Conservation (phyloP, 2,888 invertebrate genomes). For the Hermodice carunculata region DNA sequence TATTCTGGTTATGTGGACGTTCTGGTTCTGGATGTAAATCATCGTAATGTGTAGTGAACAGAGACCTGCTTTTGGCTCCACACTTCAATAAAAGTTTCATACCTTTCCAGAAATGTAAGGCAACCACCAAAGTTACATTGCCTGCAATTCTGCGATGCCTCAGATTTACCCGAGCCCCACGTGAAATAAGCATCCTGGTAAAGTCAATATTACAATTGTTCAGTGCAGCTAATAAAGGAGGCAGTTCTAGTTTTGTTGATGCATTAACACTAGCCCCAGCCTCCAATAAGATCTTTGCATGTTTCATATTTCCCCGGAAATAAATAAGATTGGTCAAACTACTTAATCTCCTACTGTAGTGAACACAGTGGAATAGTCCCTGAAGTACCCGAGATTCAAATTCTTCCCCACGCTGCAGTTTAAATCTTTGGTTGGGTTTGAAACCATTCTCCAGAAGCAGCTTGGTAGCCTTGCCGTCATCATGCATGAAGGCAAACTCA, state of each 20-base stretch:
- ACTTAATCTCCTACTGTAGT: constrained; percentile 29
- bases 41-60: too few relatives aligned
- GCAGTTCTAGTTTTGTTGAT: constrained; percentile 42
- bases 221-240: constrained; percentile 52
- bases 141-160: constrained; percentile 46
- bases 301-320: constrained; percentile 39
- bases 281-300: constrained; percentile 44
- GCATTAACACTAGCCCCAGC: constrained; percentile 45
- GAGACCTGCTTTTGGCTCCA: constrained; percentile 27
- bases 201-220: constrained; percentile 38
- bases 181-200: constrained; percentile 46
- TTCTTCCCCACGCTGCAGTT: constrained; percentile 38
- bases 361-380: constrained; percentile 15
- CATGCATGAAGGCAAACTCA: constrained; percentile 7
- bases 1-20: too few relatives aligned
- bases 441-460: constrained; percentile 16
- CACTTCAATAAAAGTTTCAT: constrained; percentile 24
- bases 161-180: constrained; percentile 49
- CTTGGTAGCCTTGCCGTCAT: constrained; percentile 2
- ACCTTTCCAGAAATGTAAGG: constrained; percentile 25
- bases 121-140: constrained; percentile 45
- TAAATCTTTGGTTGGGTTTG: constrained; percentile 28
- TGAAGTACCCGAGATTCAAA: constrained; percentile 19
- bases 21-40: too few relatives aligned
- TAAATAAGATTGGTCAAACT: background rate